Conservation (phyloP, 2,797 vertebrate genomes). For the Limnodromus scolopaceus region DNA sequence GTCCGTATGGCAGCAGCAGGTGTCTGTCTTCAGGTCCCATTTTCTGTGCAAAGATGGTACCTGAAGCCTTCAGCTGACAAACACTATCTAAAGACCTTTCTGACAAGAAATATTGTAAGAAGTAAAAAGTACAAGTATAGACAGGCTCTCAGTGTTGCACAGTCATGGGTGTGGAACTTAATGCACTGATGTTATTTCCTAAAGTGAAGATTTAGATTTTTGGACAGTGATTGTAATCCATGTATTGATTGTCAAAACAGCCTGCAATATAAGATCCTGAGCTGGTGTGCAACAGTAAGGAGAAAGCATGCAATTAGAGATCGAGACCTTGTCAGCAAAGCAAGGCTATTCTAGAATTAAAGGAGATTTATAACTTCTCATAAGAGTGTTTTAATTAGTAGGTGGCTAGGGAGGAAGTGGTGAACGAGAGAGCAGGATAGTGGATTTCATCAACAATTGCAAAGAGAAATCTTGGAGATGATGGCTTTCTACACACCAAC, state of each 20-base stretch:
- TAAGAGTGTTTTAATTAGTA: background rate
- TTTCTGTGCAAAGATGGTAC: background rate
- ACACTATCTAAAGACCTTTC: background rate
- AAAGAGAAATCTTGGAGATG: background rate
- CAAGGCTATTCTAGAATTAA: background rate
- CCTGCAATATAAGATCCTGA: background rate
- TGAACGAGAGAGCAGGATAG: background rate
- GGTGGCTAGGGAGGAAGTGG: background rate
- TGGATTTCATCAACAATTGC: background rate
- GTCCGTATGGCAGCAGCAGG: background rate
- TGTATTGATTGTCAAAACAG: background rate
- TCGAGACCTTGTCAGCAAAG: background rate
- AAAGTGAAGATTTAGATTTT: background rate
- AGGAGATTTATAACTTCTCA: background rate
- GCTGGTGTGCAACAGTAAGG: background rate
- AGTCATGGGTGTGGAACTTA: background rate
- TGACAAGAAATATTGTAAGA: background rate
- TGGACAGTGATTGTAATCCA: background rate
- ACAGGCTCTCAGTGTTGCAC: background rate
- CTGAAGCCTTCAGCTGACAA: background rate
- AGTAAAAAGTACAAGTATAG: background rate
- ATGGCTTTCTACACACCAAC: background rate
- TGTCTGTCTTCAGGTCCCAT: background rate
- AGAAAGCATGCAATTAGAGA: background rate
- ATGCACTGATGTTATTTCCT: background rate